Conservation (phyloP, 2,113 vertebrate genomes). For the Actinemys pallida region DNA sequence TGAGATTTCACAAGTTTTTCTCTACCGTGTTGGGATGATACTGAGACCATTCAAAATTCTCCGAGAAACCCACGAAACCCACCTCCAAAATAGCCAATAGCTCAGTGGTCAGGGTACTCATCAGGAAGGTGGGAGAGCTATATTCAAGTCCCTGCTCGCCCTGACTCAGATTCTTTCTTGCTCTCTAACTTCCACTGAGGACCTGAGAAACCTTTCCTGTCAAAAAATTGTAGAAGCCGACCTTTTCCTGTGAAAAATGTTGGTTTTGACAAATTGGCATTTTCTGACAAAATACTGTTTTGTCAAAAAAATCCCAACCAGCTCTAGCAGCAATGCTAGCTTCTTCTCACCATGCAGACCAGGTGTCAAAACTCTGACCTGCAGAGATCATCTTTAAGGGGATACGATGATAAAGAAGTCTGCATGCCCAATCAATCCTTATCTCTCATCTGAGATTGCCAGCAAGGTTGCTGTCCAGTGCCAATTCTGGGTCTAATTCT, state of each 20-base stretch:
- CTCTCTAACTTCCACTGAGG: neutral
- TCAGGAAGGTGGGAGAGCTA: neutral
- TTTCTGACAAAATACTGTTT: neutral
- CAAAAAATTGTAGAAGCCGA: neutral
- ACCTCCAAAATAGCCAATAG: neutral
- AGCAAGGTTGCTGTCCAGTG: neutral
- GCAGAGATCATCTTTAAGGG: neutral
- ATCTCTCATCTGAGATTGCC: neutral
- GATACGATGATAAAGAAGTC: neutral
- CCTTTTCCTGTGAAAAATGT: neutral
- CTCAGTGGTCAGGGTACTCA: neutral
- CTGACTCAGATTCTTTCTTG: neutral
- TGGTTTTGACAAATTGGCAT: neutral
- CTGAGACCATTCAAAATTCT: neutral
- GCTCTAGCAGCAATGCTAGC: neutral
- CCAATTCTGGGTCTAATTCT: neutral
- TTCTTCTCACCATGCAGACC: neutral
- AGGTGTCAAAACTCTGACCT: neutral
- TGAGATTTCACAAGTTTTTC: neutral
- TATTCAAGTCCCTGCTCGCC: neutral
- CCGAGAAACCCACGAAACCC: neutral
- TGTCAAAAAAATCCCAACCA: neutral
- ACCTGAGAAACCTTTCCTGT: neutral
- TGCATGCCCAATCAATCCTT: neutral
- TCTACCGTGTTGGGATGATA: neutral